Evolutionary conservation across 2,797 vertebrate species (phyloP).

Genomic region (Allobates femoralis): DNA sequence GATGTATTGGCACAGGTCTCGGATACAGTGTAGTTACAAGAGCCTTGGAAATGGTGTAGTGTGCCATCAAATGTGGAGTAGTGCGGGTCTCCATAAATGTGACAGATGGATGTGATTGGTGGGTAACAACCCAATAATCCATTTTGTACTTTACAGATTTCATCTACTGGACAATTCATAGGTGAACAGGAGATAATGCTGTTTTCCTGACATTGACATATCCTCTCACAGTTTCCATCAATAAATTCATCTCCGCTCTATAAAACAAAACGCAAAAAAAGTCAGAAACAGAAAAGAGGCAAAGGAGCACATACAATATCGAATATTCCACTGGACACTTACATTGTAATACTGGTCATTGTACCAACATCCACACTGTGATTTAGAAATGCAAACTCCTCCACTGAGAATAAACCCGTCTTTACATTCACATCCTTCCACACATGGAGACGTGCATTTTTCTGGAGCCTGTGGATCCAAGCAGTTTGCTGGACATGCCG

Average conservation of each 20-base stretch:
- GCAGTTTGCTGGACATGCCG: slow-evolving; percentile 80
- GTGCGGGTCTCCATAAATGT: slow-evolving; percentile 81
- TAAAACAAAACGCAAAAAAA: slow-evolving; percentile 7
- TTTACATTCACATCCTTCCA: slow-evolving; percentile 82
- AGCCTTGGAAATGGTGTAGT: slow-evolving; percentile 81
- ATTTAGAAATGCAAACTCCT: slow-evolving; percentile 74
- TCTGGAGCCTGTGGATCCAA: slow-evolving; percentile 67
- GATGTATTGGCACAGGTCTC: slow-evolving; percentile 75
- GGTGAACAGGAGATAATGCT: slow-evolving; percentile 64
- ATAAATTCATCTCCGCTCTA: slow-evolving; percentile 65
- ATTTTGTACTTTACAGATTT: slow-evolving; percentile 69
- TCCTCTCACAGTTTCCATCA: slow-evolving; percentile 64
- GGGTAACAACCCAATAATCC: slow-evolving; percentile 67
- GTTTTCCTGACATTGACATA: slow-evolving; percentile 63
- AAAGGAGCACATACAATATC: not conserved
- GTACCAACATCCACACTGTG: too few relatives aligned
- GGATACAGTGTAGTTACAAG: slow-evolving; percentile 81
- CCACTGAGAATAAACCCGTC: slow-evolving; percentile 81
- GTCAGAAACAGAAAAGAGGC: not conserved
- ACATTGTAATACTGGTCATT: too few relatives aligned
- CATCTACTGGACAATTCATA: slow-evolving; percentile 62
- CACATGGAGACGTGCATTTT: slow-evolving; percentile 77
- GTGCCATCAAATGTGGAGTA: slow-evolving; percentile 79
- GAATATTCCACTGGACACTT: too few relatives aligned
- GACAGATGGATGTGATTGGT: slow-evolving; percentile 73